A percentile compares a stretch with the other conserved stretches of the same genome.
Conservation (phyloP, 2,888 invertebrate species). For the Matsumyia berberina region DNA sequence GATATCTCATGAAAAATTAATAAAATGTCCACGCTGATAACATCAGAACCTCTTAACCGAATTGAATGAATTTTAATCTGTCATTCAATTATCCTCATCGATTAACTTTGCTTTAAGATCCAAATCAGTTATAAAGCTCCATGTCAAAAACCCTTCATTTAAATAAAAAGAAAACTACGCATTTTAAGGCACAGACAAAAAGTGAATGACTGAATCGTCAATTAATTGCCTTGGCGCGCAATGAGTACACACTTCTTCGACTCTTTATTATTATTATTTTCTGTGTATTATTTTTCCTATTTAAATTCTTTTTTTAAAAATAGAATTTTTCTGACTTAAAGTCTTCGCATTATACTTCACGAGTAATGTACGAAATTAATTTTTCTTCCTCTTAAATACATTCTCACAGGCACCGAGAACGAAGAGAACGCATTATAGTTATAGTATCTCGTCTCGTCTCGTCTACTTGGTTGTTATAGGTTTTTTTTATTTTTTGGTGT, state of each 20-base stretch:
- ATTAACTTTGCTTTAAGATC: too few relatives aligned
- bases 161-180: slow-evolving; percentile 20
- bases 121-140: too few relatives aligned
- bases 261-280: slow-evolving; percentile 25
- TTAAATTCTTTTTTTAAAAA: slow-evolving; percentile 64
- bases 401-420: slow-evolving; percentile 11
- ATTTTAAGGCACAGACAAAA: slow-evolving; percentile 29
- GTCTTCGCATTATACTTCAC: slow-evolving; percentile 41
- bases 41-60: too few relatives aligned
- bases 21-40: too few relatives aligned
- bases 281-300: slow-evolving; percentile 27
- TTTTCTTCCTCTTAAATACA: slow-evolving; percentile 66
- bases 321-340: slow-evolving; percentile 57
- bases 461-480: slow-evolving; percentile 29
- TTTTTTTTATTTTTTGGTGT: neutral
- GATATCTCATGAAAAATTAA: too few relatives aligned
- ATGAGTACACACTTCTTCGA: slow-evolving; percentile 66
- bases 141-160: too few relatives aligned
- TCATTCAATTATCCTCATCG: too few relatives aligned
- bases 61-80: too few relatives aligned
- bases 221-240: slow-evolving; percentile 72
- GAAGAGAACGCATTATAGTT: slow-evolving; percentile 8
- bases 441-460: neutral
- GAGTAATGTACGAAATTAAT: slow-evolving; percentile 68
- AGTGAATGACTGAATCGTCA: slow-evolving; percentile 72